phyloP scores from a whole-genome alignment of 2,113 vertebrate species.

The Dicrurus megarhynchus region DNA sequence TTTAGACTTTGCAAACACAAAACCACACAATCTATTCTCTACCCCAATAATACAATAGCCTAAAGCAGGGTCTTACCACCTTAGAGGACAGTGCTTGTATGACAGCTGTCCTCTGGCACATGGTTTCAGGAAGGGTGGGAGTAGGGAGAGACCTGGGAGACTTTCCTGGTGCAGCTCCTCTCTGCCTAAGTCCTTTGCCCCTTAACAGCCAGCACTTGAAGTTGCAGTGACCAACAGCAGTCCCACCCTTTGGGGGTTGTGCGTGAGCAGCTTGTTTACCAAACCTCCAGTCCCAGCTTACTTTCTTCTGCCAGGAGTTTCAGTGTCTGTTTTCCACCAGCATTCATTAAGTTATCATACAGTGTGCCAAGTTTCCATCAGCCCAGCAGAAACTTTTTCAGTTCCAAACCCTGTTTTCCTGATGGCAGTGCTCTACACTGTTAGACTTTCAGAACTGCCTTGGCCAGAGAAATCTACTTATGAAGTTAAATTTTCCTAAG shows the following conservation, averaged over 20 bases:
- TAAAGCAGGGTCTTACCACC: not conserved
- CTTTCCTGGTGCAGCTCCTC: not conserved
- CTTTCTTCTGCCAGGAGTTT: conserved; percentile 23
- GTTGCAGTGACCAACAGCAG: not conserved
- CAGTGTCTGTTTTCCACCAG: conserved; percentile 44
- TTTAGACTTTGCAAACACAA: not conserved
- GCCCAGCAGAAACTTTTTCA: conserved; percentile 22
- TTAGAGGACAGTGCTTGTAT: not conserved
- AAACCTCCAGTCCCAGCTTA: not conserved
- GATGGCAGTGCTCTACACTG: not conserved
- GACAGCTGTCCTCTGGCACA: not conserved
- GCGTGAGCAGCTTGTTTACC: conserved; percentile 32
- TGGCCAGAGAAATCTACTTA: conserved; percentile 1
- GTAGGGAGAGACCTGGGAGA: not conserved
- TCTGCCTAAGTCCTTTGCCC: not conserved
- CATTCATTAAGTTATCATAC: conserved; percentile 32
- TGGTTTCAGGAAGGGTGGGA: not conserved
- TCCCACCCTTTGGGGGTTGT: not conserved
- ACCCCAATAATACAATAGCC: not conserved
- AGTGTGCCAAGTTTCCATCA: conserved; percentile 48
- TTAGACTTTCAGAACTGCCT: not conserved
- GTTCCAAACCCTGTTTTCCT: conserved; percentile 33
- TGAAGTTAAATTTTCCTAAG: conserved; percentile 21
- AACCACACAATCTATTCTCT: not conserved
- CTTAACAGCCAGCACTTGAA: not conserved